phyloP scores from a whole-genome alignment of 1,140 invertebrate species.

The Vollenhovia emeryi region DNA sequence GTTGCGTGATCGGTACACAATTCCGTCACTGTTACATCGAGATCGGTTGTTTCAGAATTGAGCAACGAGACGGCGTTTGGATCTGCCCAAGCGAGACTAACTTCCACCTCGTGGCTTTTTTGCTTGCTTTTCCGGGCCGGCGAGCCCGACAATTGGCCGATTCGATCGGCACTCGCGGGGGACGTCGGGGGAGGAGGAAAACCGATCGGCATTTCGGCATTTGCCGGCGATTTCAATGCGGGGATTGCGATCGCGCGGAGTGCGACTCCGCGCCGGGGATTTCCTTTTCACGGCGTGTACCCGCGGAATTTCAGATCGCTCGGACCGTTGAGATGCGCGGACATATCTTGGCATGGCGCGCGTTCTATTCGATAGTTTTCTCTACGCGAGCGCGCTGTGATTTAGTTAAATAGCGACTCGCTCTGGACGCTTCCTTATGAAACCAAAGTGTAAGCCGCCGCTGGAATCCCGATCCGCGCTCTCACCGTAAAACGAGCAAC shows the following conservation, averaged over 20 bases:
- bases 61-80: constrained; percentile 31
- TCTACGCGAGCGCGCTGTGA: constrained; percentile 34
- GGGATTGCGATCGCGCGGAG: background rate
- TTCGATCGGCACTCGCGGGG: background rate
- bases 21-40: constrained; percentile 23
- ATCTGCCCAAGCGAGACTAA: constrained; percentile 57
- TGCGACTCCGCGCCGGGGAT: background rate
- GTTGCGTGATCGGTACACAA: constrained; percentile 30
- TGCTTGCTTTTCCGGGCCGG: constrained; percentile 42
- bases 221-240: constrained; percentile 35
- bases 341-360: constrained; percentile 8
- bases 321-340: background rate
- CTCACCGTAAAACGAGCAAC: constrained; percentile 50
- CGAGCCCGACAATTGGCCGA: constrained; percentile 27
- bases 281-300: constrained; percentile 26
- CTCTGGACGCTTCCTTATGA: constrained; percentile 59
- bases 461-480: constrained; percentile 61
- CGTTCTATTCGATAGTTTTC: constrained; percentile 55
- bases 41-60: constrained; percentile 29
- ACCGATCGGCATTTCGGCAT: constrained; percentile 10
- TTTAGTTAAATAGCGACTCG: constrained; percentile 61
- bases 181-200: background rate
- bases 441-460: constrained; percentile 36
- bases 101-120: constrained; percentile 12
- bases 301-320: constrained; percentile 30